Percentiles rank a stretch among this genome's conserved stretches.
Conservation (phyloP, 1,140 invertebrate genomes). For the Pteromalus puparum region DNA sequence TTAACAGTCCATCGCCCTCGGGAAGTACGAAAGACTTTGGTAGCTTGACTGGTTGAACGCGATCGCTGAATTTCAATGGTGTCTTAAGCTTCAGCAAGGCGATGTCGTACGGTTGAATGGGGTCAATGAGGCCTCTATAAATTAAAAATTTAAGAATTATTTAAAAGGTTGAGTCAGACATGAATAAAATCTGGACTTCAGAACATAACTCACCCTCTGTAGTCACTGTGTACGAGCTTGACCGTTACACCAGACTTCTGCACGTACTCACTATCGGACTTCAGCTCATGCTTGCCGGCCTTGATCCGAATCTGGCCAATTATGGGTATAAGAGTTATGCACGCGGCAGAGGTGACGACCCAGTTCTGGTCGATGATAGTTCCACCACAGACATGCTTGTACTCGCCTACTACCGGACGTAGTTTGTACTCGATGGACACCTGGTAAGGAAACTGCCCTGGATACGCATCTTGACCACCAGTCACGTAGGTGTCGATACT, state of each 20-base stretch:
- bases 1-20: conserved; percentile 67
- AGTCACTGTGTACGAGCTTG: conserved; percentile 50
- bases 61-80: conserved; percentile 75
- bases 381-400: conserved; percentile 74
- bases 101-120: conserved; percentile 76
- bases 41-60: conserved; percentile 75
- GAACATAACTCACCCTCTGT: conserved; percentile 49
- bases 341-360: conserved; percentile 77
- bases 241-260: not conserved
- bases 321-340: conserved; percentile 54
- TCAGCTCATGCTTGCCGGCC: not conserved
- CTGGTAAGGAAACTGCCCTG: conserved; percentile 71
- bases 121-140: not conserved
- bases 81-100: conserved; percentile 78
- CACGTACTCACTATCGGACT: not conserved
- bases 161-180: not conserved
- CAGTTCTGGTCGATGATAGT: conserved; percentile 72
- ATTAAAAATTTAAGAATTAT: conserved; percentile 10
- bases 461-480: conserved; percentile 58
- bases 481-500: conserved; percentile 58
- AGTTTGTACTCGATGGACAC: conserved; percentile 63
- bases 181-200: not conserved
- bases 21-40: conserved; percentile 59
- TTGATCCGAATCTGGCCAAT: conserved; percentile 21
- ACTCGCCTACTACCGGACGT: conserved; percentile 43